phyloP scores from a whole-genome alignment of 2,888 invertebrate genomes.

The Scrobipalpa costella region DNA sequence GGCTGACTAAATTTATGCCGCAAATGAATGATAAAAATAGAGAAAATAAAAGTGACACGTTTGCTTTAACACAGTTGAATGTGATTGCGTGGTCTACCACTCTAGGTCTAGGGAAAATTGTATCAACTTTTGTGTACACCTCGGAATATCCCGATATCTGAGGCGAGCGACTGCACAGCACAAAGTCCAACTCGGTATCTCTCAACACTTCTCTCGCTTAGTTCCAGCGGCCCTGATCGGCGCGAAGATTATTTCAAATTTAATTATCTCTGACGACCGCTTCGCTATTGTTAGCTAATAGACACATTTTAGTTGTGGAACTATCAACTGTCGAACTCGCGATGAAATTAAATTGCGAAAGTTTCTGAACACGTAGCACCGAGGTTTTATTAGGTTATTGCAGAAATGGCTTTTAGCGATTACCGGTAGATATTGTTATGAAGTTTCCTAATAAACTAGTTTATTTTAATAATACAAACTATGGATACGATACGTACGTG shows the following conservation, averaged over 20 bases:
- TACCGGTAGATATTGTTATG: constrained; percentile 20
- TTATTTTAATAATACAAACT: too few relatives aligned
- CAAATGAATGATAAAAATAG: too few relatives aligned
- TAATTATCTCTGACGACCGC: constrained; percentile 35
- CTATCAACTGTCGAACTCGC: constrained; percentile 17
- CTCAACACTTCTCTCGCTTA: constrained; percentile 37
- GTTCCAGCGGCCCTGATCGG: constrained; percentile 36
- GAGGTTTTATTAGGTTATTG: constrained; percentile 23
- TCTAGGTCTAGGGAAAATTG: not conserved
- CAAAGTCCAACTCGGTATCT: constrained; percentile 43
- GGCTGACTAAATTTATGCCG: too few relatives aligned
- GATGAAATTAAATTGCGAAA: constrained; percentile 18
- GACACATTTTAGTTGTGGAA: constrained; percentile 15
- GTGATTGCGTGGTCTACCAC: too few relatives aligned
- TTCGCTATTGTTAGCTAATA: constrained; percentile 19
- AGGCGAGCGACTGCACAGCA: constrained; percentile 31
- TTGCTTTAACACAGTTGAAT: too few relatives aligned
- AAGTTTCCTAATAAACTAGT: not conserved
- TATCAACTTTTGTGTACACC: constrained; percentile 32
- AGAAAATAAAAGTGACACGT: too few relatives aligned
- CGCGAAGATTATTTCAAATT: constrained; percentile 32
- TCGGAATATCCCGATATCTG: constrained; percentile 37
- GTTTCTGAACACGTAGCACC: constrained; percentile 8
- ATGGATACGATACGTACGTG: not conserved
- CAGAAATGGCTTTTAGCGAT: constrained; percentile 29